Conservation (phyloP, 2,113 vertebrate species). For the Caranx ignobilis region DNA sequence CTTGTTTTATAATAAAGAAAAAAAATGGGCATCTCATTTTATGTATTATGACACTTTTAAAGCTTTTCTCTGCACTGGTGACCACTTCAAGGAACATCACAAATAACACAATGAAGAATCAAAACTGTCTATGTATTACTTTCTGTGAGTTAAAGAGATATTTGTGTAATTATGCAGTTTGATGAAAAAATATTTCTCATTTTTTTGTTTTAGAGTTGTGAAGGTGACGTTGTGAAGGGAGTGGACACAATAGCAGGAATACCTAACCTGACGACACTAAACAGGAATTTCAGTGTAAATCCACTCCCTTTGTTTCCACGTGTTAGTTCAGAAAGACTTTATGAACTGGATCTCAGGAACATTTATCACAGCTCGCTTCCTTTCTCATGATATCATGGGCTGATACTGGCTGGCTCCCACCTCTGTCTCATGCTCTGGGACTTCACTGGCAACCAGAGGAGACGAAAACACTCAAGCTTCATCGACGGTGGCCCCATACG, state of each 20-base stretch:
- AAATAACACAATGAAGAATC: too few species aligned
- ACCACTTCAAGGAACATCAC: neutral
- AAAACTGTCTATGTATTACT: neutral
- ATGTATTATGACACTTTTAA: too few species aligned
- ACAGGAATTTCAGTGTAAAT: neutral
- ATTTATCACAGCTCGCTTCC: conserved; percentile 61
- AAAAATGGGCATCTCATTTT: too few species aligned
- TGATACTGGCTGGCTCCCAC: conserved; percentile 58
- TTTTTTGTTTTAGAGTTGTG: neutral
- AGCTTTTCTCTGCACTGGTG: neutral
- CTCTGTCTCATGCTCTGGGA: conserved; percentile 59
- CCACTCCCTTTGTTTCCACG: conserved; percentile 17
- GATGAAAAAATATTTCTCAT: neutral
- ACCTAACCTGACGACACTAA: neutral
- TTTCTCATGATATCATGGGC: conserved; percentile 77
- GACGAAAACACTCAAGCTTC: conserved; percentile 40
- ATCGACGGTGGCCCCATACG: conserved; percentile 50
- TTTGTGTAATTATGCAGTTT: neutral
- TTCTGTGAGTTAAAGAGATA: neutral
- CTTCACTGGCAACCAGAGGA: conserved; percentile 49
- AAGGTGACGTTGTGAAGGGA: neutral
- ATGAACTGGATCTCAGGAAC: conserved; percentile 56
- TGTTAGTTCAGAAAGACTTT: conserved; percentile 44
- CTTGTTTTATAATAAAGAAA: too few species aligned
- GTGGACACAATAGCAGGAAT: neutral